phyloP scores from a whole-genome alignment of 1,140 invertebrate species.

The Apis florea region DNA sequence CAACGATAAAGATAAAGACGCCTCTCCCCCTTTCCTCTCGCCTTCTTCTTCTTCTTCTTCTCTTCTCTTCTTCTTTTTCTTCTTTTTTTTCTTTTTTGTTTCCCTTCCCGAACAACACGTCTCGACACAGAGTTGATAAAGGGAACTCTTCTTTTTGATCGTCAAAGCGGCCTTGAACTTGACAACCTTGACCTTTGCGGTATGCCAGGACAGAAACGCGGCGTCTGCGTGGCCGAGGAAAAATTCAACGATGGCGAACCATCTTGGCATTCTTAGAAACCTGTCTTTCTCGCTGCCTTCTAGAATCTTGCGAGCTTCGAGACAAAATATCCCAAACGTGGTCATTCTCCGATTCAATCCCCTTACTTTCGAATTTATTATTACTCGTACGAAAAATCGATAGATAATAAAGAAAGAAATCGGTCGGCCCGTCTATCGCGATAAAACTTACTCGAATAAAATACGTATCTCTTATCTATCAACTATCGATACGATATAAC shows the following conservation, averaged over 20 bases:
- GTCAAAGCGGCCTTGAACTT: slow-evolving; percentile 52
- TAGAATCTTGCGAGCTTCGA: not conserved
- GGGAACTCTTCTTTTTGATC: not conserved
- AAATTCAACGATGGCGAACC: slow-evolving; percentile 11
- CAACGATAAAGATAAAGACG: not conserved
- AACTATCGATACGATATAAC: too few relatives aligned
- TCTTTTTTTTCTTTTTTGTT: not conserved
- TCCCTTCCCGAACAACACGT: not conserved
- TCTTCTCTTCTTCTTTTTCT: not conserved
- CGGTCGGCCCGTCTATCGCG: too few relatives aligned
- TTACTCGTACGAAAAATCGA: too few relatives aligned
- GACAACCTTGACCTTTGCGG: slow-evolving; percentile 35
- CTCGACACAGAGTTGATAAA: slow-evolving; percentile 9
- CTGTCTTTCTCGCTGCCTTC: too few relatives aligned
- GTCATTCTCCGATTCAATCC: not conserved
- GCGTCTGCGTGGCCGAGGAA: not conserved
- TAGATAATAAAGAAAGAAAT: too few relatives aligned
- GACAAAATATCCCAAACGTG: not conserved
- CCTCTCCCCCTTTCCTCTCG: not conserved
- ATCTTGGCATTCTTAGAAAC: slow-evolving; percentile 4
- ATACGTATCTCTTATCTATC: too few relatives aligned
- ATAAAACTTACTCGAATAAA: too few relatives aligned
- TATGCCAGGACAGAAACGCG: slow-evolving; percentile 12
- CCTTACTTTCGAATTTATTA: not conserved
- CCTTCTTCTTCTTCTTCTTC: not conserved